phyloP scores from a whole-genome alignment of 2,888 invertebrate species.

The Acanthacorydalis orientalis region DNA sequence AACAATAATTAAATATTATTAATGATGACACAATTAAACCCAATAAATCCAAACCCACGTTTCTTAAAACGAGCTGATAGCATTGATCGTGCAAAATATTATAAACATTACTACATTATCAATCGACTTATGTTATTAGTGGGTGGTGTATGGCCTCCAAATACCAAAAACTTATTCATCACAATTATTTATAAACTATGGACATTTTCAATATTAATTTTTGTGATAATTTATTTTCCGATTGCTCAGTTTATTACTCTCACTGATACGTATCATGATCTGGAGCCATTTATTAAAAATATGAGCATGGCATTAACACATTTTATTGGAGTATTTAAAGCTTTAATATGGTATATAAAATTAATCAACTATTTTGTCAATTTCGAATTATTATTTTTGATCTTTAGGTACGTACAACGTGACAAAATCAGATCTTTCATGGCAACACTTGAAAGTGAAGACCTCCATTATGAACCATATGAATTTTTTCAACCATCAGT shows the following conservation, averaged over 20 bases:
- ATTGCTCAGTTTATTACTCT: slow-evolving; percentile 18
- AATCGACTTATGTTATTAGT: slow-evolving; percentile 18
- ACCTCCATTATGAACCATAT: slow-evolving; percentile 15
- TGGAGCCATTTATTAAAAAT: slow-evolving; percentile 19
- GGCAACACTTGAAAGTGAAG: slow-evolving; percentile 14
- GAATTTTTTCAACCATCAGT: slow-evolving; percentile 13
- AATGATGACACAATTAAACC: no score
- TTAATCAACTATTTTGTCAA: slow-evolving; percentile 3
- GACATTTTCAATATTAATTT: slow-evolving; percentile 15
- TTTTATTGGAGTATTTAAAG: slow-evolving; percentile 20
- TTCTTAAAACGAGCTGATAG: neutral
- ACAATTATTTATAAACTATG: slow-evolving; percentile 15
- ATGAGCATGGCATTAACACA: slow-evolving; percentile 20
- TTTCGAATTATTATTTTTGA: no score
- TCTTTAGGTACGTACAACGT: no score
- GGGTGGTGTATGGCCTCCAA: slow-evolving; percentile 19
- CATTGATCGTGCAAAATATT: neutral
- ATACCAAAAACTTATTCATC: slow-evolving; percentile 11
- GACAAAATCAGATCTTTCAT: slow-evolving; percentile 11
- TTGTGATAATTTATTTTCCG: slow-evolving; percentile 19
- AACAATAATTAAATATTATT: no score
- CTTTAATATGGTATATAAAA: slow-evolving; percentile 17
- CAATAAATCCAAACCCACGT: neutral
- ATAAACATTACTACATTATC: slow-evolving; percentile 11
- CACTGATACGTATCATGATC: slow-evolving; percentile 15